phyloP scores from a whole-genome alignment of 2,888 invertebrate species.

The Kryphioiulus occultus region DNA sequence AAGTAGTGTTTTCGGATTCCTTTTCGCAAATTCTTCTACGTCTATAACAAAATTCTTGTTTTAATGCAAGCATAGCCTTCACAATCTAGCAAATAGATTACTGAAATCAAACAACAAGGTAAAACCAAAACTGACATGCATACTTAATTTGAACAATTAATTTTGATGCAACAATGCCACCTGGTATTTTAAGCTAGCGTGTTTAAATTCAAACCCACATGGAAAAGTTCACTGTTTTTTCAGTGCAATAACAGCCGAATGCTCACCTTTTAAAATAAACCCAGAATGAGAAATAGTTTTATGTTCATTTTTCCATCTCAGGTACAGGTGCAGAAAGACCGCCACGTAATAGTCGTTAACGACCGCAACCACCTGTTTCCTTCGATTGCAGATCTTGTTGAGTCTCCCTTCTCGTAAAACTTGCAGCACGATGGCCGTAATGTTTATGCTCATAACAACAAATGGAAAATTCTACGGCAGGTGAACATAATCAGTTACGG shows the following conservation, averaged over 20 bases:
- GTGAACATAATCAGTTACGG: not conserved
- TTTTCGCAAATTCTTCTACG: conserved; percentile 60
- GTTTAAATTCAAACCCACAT: too few relatives aligned
- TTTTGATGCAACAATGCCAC: too few relatives aligned
- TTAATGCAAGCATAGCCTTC: too few relatives aligned
- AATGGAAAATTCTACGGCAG: conserved; percentile 66
- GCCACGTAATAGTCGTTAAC: conserved; percentile 65
- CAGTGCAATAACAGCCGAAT: too few relatives aligned
- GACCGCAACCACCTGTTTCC: conserved; percentile 62
- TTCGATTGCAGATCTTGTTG: conserved; percentile 65
- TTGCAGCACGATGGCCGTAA: conserved; percentile 66
- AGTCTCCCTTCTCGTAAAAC: conserved; percentile 65
- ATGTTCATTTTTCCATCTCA: conserved; percentile 64
- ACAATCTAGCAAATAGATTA: too few relatives aligned
- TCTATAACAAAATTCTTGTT: conserved; percentile 57
- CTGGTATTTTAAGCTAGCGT: too few relatives aligned
- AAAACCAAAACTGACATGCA: too few relatives aligned
- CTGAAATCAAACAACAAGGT: too few relatives aligned
- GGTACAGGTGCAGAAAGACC: conserved; percentile 63
- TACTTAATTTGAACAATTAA: too few relatives aligned
- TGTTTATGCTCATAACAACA: conserved; percentile 67
- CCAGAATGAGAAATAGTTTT: conserved; percentile 67
- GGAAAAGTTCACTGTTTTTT: too few relatives aligned
- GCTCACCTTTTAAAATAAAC: conserved; percentile 65
- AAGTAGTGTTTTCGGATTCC: conserved; percentile 55